Evolutionary conservation across 2,888 invertebrate species (phyloP), one percentile per base, ranked within the genome.

Genomic region (Cryptocephalus moraei): DNA sequence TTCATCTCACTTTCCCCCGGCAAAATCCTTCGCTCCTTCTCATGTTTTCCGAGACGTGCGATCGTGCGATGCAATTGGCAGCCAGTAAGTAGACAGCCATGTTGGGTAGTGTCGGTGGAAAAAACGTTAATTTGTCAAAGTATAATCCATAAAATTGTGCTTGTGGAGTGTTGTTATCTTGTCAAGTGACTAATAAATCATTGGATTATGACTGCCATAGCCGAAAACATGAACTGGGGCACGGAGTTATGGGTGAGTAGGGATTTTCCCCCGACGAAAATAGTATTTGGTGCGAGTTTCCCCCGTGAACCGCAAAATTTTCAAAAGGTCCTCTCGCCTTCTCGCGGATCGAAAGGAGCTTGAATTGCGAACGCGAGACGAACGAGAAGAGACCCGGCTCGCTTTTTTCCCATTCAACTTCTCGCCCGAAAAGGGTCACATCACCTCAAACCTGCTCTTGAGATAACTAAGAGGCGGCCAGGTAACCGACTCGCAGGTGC

Each of bases 231-330:
- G 78, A 80, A 79, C 73, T 80, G 80, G 80, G 80, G 80, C 70
- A 78, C 77, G 51, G 80, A 80, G 73, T 78, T 80, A 70, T 80
- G 80, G 80, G 80, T 80, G 72, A 77, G 79, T 75, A 44, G 1
- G 14, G 22, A 9, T 40, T 22, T 22, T 22, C 6, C 6, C 22
- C 6, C 6, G 22, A 22, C 22, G 2, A 22, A 22, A 22, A 22
- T 22, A 22, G 22, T 22, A 6, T 22, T 32, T 8, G 22, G 22
- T 41, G 32, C 33, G 32, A 32, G 41, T 32, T 41, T 33, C 33
- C 41, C 31, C 41, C 9, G 11, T 9, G 9, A 41, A 11, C 41
- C 22, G 31, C 13, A 39, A 13, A 14, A 33, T 41, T 41, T 41
- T 33, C 46, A 46, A 40, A 38, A 9, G 39, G 44, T 14, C 40